phyloP scores from a whole-genome alignment of 1,140 invertebrate species.

The Scylla paramamosain region DNA sequence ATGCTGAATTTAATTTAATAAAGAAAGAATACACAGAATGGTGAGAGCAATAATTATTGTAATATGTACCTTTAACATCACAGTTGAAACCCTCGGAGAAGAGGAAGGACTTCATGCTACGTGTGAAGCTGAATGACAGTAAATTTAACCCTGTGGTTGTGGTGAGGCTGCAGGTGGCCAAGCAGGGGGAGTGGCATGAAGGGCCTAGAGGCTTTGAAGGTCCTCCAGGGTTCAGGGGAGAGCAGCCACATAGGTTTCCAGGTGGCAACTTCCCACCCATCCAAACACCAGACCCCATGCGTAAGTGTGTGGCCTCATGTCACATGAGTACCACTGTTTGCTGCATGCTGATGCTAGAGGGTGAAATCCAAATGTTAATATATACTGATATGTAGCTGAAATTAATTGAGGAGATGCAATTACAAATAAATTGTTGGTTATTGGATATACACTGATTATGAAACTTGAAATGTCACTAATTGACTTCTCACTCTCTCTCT shows the following conservation, averaged over 20 bases:
- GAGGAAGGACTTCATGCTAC: conserved; percentile 42
- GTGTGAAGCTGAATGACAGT: conserved; percentile 51
- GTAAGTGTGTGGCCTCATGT: not conserved
- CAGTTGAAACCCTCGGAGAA: not conserved
- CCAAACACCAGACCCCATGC: not conserved
- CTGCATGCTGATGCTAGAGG: no score
- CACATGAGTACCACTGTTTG: no score
- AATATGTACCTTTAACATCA: not conserved
- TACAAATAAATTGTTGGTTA: no score
- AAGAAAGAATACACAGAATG: no score
- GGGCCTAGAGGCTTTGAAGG: not conserved
- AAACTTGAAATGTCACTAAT: no score
- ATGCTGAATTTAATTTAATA: no score
- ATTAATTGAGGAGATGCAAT: no score
- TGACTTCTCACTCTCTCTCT: not conserved
- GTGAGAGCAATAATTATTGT: no score
- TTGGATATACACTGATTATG: no score
- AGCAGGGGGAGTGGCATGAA: not conserved
- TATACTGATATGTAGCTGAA: no score
- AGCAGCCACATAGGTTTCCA: not conserved
- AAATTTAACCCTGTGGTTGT: not conserved
- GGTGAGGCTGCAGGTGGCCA: conserved; percentile 36
- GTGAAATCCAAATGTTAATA: no score
- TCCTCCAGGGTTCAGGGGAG: not conserved
- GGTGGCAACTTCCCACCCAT: not conserved